Evolutionary conservation across 2,888 invertebrate genomes (phyloP).

Genomic region (Pheosia tremula): DNA sequence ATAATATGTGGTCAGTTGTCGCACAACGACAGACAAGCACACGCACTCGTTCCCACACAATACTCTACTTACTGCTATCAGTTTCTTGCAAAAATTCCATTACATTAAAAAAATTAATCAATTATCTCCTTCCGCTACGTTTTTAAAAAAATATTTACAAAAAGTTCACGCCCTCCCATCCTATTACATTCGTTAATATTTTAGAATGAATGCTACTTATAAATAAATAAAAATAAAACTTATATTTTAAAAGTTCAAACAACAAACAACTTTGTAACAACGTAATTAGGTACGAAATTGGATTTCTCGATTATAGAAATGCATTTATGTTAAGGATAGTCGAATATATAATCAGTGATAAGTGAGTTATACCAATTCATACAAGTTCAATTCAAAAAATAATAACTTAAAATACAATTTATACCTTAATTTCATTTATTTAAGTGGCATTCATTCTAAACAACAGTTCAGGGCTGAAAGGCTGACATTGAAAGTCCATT

Average conservation of each 20-base stretch:
- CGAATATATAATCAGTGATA: no score
- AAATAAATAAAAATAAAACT: slow-evolving; percentile 4
- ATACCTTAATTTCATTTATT: background rate
- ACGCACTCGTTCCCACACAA: slow-evolving; percentile 30
- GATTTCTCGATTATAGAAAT: background rate
- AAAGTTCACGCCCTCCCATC: slow-evolving; percentile 34
- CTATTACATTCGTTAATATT: slow-evolving; percentile 31
- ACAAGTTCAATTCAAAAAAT: no score
- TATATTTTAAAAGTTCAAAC: background rate
- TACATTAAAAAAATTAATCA: slow-evolving; percentile 50
- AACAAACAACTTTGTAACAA: background rate
- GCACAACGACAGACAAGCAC: slow-evolving; percentile 24
- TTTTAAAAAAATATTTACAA: slow-evolving; percentile 74
- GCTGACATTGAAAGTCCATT: slow-evolving; percentile 1
- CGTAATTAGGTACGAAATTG: slow-evolving; percentile 1
- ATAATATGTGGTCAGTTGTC: slow-evolving; percentile 14
- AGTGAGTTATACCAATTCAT: no score
- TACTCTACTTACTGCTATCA: slow-evolving; percentile 50
- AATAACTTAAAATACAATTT: background rate
- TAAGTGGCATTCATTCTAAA: slow-evolving; percentile 6
- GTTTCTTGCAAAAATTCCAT: slow-evolving; percentile 53
- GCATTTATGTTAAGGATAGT: no score
- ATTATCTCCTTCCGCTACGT: slow-evolving; percentile 37
- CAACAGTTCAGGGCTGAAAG: background rate
- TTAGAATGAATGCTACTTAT: slow-evolving; percentile 34